Conservation (phyloP, 2,113 vertebrate species). For the Paracanthobrama guichenoti region DNA sequence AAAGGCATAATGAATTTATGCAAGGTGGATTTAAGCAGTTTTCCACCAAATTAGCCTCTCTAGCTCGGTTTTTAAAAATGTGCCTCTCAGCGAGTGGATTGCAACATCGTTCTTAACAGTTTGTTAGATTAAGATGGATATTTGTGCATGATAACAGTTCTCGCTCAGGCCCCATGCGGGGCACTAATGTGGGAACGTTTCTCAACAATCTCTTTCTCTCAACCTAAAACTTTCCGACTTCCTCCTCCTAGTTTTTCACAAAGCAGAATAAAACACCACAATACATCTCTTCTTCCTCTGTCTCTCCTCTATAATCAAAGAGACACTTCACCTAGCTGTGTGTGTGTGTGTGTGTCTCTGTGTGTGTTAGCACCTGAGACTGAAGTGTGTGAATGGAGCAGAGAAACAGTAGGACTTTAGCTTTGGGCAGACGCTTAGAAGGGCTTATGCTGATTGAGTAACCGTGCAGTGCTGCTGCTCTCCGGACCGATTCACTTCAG, state of each 20-base stretch:
- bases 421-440: neutral
- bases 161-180: slow-evolving; percentile 26
- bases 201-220: slow-evolving; percentile 2
- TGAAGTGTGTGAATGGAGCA: neutral
- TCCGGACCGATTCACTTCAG: slow-evolving; percentile 10
- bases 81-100: neutral
- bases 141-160: neutral
- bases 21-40: slow-evolving; percentile 21
- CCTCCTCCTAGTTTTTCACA: slow-evolving; percentile 13
- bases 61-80: slow-evolving; percentile 19
- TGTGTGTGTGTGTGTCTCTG: neutral
- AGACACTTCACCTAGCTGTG: slow-evolving; percentile 1
- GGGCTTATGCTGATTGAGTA: slow-evolving; percentile 11
- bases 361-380: neutral
- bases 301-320: neutral
- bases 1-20: slow-evolving; percentile 25
- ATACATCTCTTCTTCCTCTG: neutral
- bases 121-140: neutral
- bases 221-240: slow-evolving; percentile 28
- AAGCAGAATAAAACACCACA: slow-evolving; percentile 32
- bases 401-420: slow-evolving; percentile 33
- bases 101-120: slow-evolving; percentile 21
- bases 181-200: slow-evolving; percentile 53
- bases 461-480: neutral
- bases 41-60: neutral